Percentiles rank a stretch among this genome's conserved stretches.
Conservation (phyloP, 2,888 invertebrate species). For the Rhamnusium bicolor region DNA sequence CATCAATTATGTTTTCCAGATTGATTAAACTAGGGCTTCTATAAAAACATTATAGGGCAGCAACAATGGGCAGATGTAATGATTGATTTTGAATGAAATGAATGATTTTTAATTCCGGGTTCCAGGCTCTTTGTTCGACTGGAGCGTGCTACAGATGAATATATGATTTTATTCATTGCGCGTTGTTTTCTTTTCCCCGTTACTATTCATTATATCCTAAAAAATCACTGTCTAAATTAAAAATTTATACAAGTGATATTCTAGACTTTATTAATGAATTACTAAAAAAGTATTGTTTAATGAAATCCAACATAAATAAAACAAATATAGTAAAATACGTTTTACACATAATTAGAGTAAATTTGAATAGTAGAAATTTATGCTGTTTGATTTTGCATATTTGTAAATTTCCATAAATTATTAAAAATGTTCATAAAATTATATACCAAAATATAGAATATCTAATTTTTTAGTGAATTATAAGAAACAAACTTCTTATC, state of each 20-base stretch:
- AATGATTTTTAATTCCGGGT: conserved; percentile 71
- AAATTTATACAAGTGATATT: conserved; percentile 52
- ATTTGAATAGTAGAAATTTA: too few relatives aligned
- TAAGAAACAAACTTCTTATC: too few relatives aligned
- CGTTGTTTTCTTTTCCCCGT: conserved; percentile 62
- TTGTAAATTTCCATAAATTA: too few relatives aligned
- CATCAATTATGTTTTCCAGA: conserved; percentile 57
- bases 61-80: conserved; percentile 65
- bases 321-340: too few relatives aligned
- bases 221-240: conserved; percentile 68
- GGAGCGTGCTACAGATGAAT: conserved; percentile 66
- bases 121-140: conserved; percentile 65
- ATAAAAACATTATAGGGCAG: conserved; percentile 54
- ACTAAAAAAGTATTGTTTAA: background rate
- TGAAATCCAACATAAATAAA: too few relatives aligned
- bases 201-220: conserved; percentile 53
- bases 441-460: too few relatives aligned
- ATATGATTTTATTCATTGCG: conserved; percentile 70
- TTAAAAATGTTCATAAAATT: too few relatives aligned
- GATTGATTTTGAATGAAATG: conserved; percentile 70
- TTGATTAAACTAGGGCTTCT: conserved; percentile 54
- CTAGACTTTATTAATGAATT: background rate
- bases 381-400: too few relatives aligned
- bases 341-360: too few relatives aligned
- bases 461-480: too few relatives aligned